phyloP scores from a whole-genome alignment of 1,140 invertebrate genomes.

The Lasaia peninsularis region DNA sequence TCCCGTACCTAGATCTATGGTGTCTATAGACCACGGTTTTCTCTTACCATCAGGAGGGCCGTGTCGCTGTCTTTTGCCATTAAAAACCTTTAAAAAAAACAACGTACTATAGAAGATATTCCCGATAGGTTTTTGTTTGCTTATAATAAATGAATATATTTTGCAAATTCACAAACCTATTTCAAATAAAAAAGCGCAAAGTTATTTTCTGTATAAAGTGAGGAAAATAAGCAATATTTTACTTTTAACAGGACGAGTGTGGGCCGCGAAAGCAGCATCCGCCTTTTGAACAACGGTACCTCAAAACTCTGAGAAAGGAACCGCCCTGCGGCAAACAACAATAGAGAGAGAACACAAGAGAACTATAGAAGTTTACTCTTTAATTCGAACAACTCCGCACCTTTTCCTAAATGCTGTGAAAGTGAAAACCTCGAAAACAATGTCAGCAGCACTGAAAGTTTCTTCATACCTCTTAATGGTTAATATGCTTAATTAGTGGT shows the following conservation, averaged over 20 bases:
- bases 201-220: not conserved
- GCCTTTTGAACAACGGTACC: slow-evolving; percentile 57
- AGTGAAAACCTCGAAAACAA: slow-evolving; percentile 44
- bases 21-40: too few relatives aligned
- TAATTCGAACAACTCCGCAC: slow-evolving; percentile 40
- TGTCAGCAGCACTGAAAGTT: slow-evolving; percentile 54
- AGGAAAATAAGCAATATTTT: not conserved
- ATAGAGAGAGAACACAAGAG: slow-evolving; percentile 45
- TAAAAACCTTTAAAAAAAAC: too few relatives aligned
- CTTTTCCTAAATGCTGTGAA: slow-evolving; percentile 62
- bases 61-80: too few relatives aligned
- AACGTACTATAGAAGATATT: too few relatives aligned
- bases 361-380: slow-evolving; percentile 51
- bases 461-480: slow-evolving; percentile 41
- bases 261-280: slow-evolving; percentile 60
- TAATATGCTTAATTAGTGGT: not conserved
- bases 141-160: too few relatives aligned
- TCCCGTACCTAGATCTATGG: too few relatives aligned
- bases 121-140: too few relatives aligned
- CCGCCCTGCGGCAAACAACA: slow-evolving; percentile 49
- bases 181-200: not conserved
- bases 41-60: too few relatives aligned
- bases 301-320: slow-evolving; percentile 60
- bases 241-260: slow-evolving; percentile 49
- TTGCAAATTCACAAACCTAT: too few relatives aligned